Base-by-base conservation (phyloP, 2,797 vertebrate genomes). In the Cirrhinus mrigala region DNA sequence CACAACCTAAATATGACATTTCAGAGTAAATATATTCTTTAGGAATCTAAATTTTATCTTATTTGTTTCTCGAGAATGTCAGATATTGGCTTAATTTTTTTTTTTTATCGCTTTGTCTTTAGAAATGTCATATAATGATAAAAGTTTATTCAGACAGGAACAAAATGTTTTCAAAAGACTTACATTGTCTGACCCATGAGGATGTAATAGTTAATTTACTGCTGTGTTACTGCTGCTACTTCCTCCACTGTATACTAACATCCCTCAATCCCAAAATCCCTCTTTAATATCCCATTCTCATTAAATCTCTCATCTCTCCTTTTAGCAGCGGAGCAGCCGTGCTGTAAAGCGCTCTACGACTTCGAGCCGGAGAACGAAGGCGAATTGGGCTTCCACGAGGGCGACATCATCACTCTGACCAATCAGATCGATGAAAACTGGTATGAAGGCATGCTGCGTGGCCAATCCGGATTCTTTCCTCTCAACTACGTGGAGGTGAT, bases 341-440 rank as follows among this genome's bases (percentile, higher is more conserved):
- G 97, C 95, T 99, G 98, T 92, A 98, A 98, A 93, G 98, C 98
- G 0, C 93, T 99, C 3, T 99, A 98, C 1, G 98, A 99, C 94
- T 99, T 99, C 0, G 98, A 99, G 33, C 98, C 98, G 0, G 98
- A 99, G 90, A 99, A 99, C 0, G 98, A 99, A 0, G 98, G 98
- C 0, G 98, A 99, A 92, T 92, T 99, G 95, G 98, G 98, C 93
- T 99, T 99, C 95, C 96, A 90, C 3, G 98, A 99, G 90, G 98
- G 98, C 0, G 97, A 99, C 84, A 92, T 99, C 94, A 99, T 99
- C 96, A 99, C 97, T 24, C 94, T 99, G 92, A 99, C 98, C 90
- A 99, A 97, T 95, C 98, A 99, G 96, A 99, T 99, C 54, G 98
- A 99, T 11, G 98, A 99, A 92, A 99, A 99, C 96, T 99, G 98